Percentiles rank a stretch among this genome's conserved stretches.
These are phyloP conservation scores for Aptenodytes forsteri DNA, from an alignment of 2,113 vertebrate genomes.

Conservation along the genomic window DNA sequence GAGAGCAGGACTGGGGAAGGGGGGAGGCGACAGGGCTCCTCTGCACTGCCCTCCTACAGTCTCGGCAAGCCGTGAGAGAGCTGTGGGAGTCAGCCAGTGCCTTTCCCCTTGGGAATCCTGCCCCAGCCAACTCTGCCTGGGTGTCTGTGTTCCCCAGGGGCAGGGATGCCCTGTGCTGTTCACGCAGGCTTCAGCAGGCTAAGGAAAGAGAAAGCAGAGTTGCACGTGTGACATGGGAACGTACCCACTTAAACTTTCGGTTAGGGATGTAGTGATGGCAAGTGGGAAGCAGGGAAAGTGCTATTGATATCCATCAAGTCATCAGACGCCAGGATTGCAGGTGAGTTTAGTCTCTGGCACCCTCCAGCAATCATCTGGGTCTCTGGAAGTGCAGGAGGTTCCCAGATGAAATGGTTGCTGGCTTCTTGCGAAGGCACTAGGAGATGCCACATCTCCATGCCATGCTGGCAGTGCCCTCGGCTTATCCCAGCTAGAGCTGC, in stretches of 20 bases:
- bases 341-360: neutral
- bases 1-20: neutral
- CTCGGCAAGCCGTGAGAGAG: neutral
- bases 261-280: neutral
- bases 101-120: neutral
- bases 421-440: neutral
- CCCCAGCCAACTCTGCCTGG: neutral
- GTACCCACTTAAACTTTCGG: rapidly evolving
- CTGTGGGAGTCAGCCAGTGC: neutral
- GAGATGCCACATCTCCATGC: neutral
- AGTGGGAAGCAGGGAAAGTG: neutral
- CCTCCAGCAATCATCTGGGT: neutral
- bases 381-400: neutral
- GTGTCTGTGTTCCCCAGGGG: neutral
- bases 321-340: neutral
- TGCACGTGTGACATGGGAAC: neutral
- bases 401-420: neutral
- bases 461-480: neutral
- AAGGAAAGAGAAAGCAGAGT: neutral
- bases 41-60: neutral
- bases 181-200: neutral
- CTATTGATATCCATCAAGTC: neutral
- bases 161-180: neutral
- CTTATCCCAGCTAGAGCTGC: neutral
- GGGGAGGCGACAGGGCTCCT: neutral